Base-by-base conservation (phyloP, 2,113 vertebrate genomes). In the Xiphophorus hellerii region DNA sequence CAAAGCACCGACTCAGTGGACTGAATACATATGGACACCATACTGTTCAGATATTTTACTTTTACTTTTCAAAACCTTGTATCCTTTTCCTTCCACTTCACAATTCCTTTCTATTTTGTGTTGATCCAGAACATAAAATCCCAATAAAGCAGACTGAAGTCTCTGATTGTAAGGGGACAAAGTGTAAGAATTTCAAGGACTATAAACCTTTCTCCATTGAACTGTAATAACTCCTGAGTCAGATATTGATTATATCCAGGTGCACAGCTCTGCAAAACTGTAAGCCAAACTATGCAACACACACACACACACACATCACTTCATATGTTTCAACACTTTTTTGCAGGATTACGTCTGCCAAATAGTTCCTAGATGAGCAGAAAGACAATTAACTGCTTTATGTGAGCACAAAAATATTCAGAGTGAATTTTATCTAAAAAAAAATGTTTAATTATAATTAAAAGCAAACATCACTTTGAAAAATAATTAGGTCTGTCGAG, bases 191-290 rank as follows among this genome's bases (percentile, higher is more conserved):
- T 7, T 8, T 58, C 8, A n/a, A n/a, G 9, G 25, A 58, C 8
- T 51, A 25, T 54, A 22, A 54, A 9, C 48, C 2, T 10, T 58
- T n/a, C 2, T 58, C 8, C 51, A n/a, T 1, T 10, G 22, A 20
- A 8, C 25, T 58, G 17, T n/a, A 58, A 25, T 10, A n/a, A 58
- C 8, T 25, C 64, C 30, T 54, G 60, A 80, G 65, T 73, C 14
- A 73, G 64, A 22, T 44, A 68, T 42, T 83, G 65, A 86, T 86
- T 37, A 77, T 28, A 73, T 67, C 75, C 77, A 88, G 82, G 82
- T 80, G 73, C 69, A 65, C 44, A 15, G 14, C 44, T 48, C 17
- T 20, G 44, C 14, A 48, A 15, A 48, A 20, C 17, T 20, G 14
- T 48, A 48, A 48, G 68, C 28, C 73, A 74, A 83, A 69, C 72